Conservation (phyloP, 2,113 vertebrate genomes). For the Mus spicilegus region DNA sequence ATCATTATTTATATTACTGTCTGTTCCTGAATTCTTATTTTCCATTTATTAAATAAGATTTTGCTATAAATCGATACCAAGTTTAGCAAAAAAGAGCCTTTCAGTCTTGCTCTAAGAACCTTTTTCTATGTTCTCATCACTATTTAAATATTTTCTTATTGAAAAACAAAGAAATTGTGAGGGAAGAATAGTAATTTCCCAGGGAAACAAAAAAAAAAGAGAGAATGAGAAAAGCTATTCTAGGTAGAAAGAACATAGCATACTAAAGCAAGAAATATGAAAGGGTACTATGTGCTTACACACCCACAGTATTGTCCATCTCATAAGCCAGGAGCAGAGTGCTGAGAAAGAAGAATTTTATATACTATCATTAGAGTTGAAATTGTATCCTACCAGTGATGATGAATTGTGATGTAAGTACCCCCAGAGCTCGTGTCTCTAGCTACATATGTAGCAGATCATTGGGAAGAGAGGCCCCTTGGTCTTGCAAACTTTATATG, state of each 20-base stretch:
- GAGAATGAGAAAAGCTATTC: slow-evolving; percentile 32
- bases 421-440: no score
- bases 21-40: slow-evolving; percentile 24
- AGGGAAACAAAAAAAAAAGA: slow-evolving; percentile 25
- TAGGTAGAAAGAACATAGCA: neutral
- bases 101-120: neutral
- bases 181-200: slow-evolving; percentile 41
- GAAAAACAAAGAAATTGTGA: neutral
- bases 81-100: neutral
- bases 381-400: neutral
- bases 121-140: slow-evolving; percentile 1
- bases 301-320: neutral
- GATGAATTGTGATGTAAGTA: neutral
- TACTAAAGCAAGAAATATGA: slow-evolving; percentile 36
- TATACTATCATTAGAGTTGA: slow-evolving; percentile 20
- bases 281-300: slow-evolving; percentile 17
- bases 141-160: slow-evolving; percentile 53
- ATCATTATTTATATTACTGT: neutral
- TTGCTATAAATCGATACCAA: neutral
- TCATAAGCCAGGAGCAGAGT: neutral
- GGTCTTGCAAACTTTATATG: no score
- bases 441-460: no score
- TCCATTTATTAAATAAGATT: slow-evolving; percentile 49
- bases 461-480: no score
- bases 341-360: slow-evolving; percentile 1